A percentile compares a stretch with the other conserved stretches of the same genome.
These are phyloP conservation scores for Steinernema hermaphroditum DNA, from an alignment of 2,888 invertebrate genomes.

Conservation along the genomic window DNA sequence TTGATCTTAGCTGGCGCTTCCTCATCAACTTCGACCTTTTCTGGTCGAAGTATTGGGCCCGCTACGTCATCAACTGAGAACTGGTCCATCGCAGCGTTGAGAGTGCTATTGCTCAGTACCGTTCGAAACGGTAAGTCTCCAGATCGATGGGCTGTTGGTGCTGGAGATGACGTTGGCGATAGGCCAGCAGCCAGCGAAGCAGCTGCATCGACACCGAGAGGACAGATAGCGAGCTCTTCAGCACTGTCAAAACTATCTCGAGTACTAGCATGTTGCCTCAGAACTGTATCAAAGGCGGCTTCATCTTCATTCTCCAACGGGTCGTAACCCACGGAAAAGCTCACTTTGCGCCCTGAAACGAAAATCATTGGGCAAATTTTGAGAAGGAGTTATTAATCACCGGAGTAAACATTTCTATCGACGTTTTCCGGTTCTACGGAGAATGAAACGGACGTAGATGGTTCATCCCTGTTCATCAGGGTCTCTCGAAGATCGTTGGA, in stretches of 20 bases:
- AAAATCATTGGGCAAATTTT: slow-evolving; percentile 1
- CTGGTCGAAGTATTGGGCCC: no score
- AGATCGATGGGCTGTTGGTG: no score
- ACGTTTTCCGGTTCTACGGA: neutral
- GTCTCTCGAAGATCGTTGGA: neutral
- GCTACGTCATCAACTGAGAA: slow-evolving; percentile 4
- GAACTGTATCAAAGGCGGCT: neutral
- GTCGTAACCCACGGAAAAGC: slow-evolving; percentile 52
- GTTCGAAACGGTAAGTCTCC: neutral
- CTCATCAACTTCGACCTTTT: neutral
- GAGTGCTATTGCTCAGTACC: slow-evolving; percentile 9
- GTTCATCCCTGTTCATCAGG: neutral
- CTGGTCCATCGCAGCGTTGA: neutral
- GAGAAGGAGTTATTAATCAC: neutral
- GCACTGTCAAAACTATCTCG: neutral
- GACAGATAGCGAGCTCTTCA: neutral
- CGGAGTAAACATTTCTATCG: neutral
- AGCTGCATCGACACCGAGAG: slow-evolving; percentile 33
- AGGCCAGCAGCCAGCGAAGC: slow-evolving; percentile 17
- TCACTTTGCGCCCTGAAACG: slow-evolving; percentile 44
- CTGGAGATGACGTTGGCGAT: slow-evolving; percentile 2
- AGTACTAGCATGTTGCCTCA: neutral
- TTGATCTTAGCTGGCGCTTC: slow-evolving; percentile 24
- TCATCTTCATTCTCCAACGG: slow-evolving; percentile 11
- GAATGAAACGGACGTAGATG: neutral